These are phyloP conservation scores for Buceros bicornis DNA, from an alignment of 2,797 vertebrate genomes.

Conservation along the genomic window DNA sequence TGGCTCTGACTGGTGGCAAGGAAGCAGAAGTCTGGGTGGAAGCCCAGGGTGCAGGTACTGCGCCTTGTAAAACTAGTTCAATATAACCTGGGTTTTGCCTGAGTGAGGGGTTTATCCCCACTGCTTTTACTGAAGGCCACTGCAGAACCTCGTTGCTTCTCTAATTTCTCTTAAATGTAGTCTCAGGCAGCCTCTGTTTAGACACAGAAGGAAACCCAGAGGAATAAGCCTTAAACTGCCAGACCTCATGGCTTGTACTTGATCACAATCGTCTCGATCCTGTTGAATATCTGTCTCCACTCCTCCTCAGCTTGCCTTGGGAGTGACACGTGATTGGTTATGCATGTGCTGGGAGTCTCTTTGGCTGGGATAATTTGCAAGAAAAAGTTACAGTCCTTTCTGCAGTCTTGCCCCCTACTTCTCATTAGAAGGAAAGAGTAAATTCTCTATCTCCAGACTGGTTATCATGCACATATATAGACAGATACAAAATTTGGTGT, in stretches of 20 bases:
- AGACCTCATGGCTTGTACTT: background rate
- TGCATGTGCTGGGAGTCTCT: background rate
- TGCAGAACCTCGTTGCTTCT: background rate
- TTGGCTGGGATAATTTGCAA: background rate
- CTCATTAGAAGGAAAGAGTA: background rate
- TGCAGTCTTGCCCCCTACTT: background rate
- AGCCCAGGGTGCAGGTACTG: background rate
- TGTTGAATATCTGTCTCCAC: background rate
- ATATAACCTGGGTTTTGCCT: background rate
- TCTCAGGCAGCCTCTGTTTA: background rate
- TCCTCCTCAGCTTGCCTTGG: background rate
- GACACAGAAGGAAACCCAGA: background rate
- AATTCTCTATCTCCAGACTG: background rate
- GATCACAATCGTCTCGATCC: background rate
- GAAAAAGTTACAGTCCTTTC: background rate
- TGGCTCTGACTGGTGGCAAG: background rate
- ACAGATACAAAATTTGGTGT: background rate
- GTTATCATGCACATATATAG: background rate
- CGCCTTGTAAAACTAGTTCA: background rate
- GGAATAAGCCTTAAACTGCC: background rate
- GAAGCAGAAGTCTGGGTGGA: background rate
- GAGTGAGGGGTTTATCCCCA: rapidly evolving
- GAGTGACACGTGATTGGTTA: background rate
- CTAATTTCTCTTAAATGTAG: background rate
- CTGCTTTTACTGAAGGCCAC: background rate